Base-by-base conservation (phyloP, 2,113 vertebrate species). In the Muscicapa adusta region DNA sequence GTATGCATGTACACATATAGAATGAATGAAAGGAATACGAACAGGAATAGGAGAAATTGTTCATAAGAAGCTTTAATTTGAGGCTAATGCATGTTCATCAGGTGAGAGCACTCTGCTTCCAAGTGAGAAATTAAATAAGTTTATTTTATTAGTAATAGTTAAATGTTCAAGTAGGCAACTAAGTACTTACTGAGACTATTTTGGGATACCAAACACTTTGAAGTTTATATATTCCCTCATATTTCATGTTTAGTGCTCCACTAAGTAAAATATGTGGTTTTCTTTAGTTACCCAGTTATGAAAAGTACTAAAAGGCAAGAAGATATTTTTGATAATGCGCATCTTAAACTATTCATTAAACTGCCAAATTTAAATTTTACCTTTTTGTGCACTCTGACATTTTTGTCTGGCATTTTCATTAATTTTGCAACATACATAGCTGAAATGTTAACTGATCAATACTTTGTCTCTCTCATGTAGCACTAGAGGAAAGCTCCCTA, bases 381-480 rank as follows among this genome's bases (percentile, higher is more conserved):
- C 98, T 98, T 98, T 98, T 97, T 96, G 94, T 98, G 97, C 98
- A 98, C 98, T 98, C 97, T 98, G 97, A 98, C 98, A 98, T 98
- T 98, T 98, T 98, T 98, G 97, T 97, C 97, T 98, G 98, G 98
- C 98, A 98, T 98, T 98, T 99, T 98, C 98, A 98, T 98, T 98
- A 98, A 98, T 98, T 98, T 98, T 98, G 98, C 96, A 97, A 98
- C 98, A 98, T 98, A 98, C 97, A 98, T 98, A 98, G 98, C 97
- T 98, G 98, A 99, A 99, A 99, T 99, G 99, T 99, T 99, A 99
- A 98, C 98, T 98, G 98, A 99, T 99, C 99, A 98, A 99, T 99
- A 99, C 98, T 97, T 98, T 98, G 98, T 98, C 98, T 98, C 98
- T 98, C 98, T 98, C 97, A 98, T 98, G 98, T 98, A 98, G 97